Base-by-base conservation (phyloP, 2,888 invertebrate genomes). In the Syritta pipiens region DNA sequence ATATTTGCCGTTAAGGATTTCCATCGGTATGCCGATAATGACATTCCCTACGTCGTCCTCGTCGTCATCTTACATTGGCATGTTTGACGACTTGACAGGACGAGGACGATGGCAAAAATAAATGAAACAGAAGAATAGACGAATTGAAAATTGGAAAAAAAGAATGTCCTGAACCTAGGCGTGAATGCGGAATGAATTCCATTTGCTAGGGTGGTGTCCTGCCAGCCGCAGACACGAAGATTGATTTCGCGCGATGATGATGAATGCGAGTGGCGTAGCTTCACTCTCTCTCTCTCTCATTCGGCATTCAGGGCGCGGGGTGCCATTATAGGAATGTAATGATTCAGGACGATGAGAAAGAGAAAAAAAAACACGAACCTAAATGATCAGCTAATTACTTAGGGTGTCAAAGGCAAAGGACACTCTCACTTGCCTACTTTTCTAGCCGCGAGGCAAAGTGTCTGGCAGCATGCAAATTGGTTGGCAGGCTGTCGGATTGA, bases 1-100 rank as follows among this genome's bases (percentile, higher is more conserved):
- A 28, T 35, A 48, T 57, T 57, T 40, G 35, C 57, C 35, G 42
- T 59, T 46, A 71, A 76, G 76, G 76, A 76, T 55, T 72, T 60
- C 53, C 60, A 60, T 60, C 28, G 77, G 77, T 72, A 77, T 77
- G 72, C 77, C 72, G 77, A 72, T 77, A 77, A 77, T 77, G 77
- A 77, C 77, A 77, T 77, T 77, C 77, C 77, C 59, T 71, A 57
- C 65, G 37, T 59, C 40, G 53, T n/a, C n/a, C 28, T 26, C 35
- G 37, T 46, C 57, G 46, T 59, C 49, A 9, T 51, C 60, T 42
- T 35, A 60, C 53, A 72, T 77, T 65, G 71, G 53, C 71, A 77
- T 71, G 53, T 37, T n/a, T n/a, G n/a, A n/a, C n/a, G n/a, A n/a
- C n/a, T n/a, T 53, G 44, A 53, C 28, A 32, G 46, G 28, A 17